A percentile compares a stretch with the other conserved stretches of the same genome.
Conservation (phyloP, 2,113 vertebrate species). For the Trochalopteron elliotii region DNA sequence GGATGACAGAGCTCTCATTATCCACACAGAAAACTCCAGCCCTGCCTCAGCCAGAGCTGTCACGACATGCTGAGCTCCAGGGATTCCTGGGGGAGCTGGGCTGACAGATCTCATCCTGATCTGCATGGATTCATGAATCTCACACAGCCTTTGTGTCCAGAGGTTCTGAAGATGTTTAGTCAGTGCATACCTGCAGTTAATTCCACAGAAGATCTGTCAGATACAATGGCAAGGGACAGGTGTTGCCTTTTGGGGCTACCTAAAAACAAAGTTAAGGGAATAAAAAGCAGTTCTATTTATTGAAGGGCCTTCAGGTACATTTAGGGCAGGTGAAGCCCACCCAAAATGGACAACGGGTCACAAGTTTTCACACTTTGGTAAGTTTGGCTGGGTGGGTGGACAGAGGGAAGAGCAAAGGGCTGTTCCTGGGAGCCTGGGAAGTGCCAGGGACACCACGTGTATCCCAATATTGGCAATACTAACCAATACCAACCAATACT, state of each 20-base stretch:
- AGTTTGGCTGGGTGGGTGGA: too few relatives aligned
- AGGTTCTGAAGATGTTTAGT: slow-evolving; percentile 4
- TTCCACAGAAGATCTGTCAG: background rate
- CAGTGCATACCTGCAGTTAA: slow-evolving; percentile 42
- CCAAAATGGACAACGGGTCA: too few relatives aligned
- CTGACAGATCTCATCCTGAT: background rate
- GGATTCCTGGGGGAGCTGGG: slow-evolving; percentile 10
- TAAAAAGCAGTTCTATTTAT: too few relatives aligned
- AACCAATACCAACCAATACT: too few relatives aligned
- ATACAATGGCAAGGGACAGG: background rate
- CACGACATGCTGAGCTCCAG: slow-evolving; percentile 27
- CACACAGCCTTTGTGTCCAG: background rate
- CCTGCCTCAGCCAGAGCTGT: slow-evolving; percentile 10
- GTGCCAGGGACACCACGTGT: too few relatives aligned
- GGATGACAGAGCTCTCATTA: background rate
- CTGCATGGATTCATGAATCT: background rate
- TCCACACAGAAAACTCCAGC: background rate
- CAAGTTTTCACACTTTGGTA: too few relatives aligned
- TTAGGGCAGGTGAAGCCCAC: too few relatives aligned
- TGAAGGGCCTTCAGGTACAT: too few relatives aligned
- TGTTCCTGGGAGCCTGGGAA: too few relatives aligned
- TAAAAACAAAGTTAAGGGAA: too few relatives aligned
- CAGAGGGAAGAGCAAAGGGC: too few relatives aligned
- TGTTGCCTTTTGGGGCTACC: background rate
- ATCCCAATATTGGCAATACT: too few relatives aligned